phyloP scores from a whole-genome alignment of 2,888 invertebrate genomes.

The Reticulitermes lucifugus region DNA sequence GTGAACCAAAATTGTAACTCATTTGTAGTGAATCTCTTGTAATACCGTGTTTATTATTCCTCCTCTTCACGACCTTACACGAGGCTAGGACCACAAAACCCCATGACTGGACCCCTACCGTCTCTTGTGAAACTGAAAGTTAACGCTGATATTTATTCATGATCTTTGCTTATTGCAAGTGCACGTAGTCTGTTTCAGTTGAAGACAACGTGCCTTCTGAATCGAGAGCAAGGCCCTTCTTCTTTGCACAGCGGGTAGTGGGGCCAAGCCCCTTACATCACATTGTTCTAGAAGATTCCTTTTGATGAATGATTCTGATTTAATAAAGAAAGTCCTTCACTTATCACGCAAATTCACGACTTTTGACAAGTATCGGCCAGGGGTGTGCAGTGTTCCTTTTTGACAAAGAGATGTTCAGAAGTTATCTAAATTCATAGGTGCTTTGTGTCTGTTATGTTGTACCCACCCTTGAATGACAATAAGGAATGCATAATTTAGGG shows the following conservation, averaged over 20 bases:
- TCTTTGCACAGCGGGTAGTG: not conserved
- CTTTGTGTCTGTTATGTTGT: too few species aligned
- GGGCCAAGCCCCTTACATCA: not conserved
- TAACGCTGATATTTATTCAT: constrained; percentile 3
- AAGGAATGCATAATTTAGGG: too few species aligned
- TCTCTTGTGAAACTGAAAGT: not conserved
- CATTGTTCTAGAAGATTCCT: constrained; percentile 13
- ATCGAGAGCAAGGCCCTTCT: constrained; percentile 18
- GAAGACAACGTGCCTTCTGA: not conserved
- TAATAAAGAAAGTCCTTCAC: constrained; percentile 7
- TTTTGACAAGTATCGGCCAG: not conserved
- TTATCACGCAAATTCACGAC: constrained; percentile 16
- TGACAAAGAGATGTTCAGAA: too few species aligned
- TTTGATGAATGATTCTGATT: not conserved
- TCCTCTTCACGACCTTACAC: not conserved
- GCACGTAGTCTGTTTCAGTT: not conserved
- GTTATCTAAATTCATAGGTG: too few species aligned
- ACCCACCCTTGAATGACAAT: too few species aligned
- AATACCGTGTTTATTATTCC: not conserved
- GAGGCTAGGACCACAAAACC: not conserved
- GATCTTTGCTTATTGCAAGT: not conserved
- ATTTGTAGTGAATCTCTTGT: too few species aligned
- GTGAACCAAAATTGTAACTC: too few species aligned
- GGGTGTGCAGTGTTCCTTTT: not conserved
- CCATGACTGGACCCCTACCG: not conserved